Percentiles rank a stretch among this genome's conserved stretches.
Conservation (phyloP, 1,140 invertebrate species). For the Lepidurus packardi region DNA sequence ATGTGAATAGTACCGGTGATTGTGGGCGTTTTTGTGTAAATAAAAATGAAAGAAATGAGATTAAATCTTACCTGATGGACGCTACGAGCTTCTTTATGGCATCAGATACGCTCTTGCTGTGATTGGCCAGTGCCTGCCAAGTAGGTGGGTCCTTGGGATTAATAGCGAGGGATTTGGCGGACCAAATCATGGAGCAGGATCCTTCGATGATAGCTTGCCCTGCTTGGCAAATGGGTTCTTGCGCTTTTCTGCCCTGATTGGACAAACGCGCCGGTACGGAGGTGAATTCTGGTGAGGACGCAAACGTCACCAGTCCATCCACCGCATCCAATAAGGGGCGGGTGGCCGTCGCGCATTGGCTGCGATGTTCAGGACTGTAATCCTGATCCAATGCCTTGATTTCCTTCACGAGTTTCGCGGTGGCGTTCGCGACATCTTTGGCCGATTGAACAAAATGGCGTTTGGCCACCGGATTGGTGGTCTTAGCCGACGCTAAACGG, state of each 20-base stretch:
- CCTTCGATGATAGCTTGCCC: slow-evolving; percentile 74
- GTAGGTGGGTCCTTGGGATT: slow-evolving; percentile 84
- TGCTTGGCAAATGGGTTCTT: slow-evolving; percentile 80
- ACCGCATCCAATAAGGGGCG: slow-evolving; percentile 82
- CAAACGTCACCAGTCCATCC: slow-evolving; percentile 86
- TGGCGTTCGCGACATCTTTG: slow-evolving; percentile 95
- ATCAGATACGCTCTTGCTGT: slow-evolving; percentile 92
- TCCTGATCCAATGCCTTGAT: slow-evolving; percentile 86
- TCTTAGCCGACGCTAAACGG: slow-evolving; percentile 82
- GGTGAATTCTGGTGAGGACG: slow-evolving; percentile 86
- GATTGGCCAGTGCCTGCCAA: slow-evolving; percentile 86
- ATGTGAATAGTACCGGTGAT: background rate
- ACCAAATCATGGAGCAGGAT: slow-evolving; percentile 81
- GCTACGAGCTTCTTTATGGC: slow-evolving; percentile 89
- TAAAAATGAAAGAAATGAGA: background rate
- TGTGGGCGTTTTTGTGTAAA: background rate
- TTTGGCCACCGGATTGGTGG: slow-evolving; percentile 86
- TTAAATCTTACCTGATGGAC: slow-evolving; percentile 62
- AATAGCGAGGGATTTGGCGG: slow-evolving; percentile 82
- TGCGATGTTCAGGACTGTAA: slow-evolving; percentile 67
- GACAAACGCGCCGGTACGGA: slow-evolving; percentile 88
- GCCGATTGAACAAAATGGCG: slow-evolving; percentile 95
- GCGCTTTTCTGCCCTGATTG: slow-evolving; percentile 61
- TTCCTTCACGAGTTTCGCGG: slow-evolving; percentile 86
- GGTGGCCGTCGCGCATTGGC: slow-evolving; percentile 72